Conservation (phyloP, 2,113 vertebrate species). For the Zootoca vivipara region DNA sequence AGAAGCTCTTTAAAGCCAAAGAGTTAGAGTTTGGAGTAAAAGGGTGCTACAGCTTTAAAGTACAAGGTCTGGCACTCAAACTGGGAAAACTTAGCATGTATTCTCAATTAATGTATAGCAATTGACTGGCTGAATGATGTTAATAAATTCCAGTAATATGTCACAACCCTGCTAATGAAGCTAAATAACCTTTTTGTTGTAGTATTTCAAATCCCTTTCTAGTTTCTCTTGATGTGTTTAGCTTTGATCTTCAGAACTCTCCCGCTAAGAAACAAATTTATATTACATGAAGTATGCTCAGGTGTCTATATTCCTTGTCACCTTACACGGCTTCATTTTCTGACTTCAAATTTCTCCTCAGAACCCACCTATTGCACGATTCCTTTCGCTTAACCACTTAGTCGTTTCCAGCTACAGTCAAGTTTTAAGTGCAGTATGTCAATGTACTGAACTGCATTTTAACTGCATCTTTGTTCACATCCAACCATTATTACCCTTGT, state of each 20-base stretch:
- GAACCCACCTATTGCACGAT: neutral
- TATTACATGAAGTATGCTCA: neutral
- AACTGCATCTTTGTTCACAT: neutral
- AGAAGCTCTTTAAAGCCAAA: no score
- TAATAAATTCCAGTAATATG: neutral
- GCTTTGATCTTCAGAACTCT: neutral
- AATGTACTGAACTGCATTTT: no score
- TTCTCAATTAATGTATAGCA: neutral
- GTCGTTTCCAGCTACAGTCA: neutral
- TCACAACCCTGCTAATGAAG: neutral
- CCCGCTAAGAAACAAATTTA: neutral
- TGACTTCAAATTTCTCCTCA: neutral
- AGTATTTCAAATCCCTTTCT: neutral
- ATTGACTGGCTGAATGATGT: neutral
- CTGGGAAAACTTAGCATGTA: neutral
- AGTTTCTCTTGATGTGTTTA: neutral
- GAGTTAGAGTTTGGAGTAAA: no score
- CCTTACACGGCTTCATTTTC: neutral
- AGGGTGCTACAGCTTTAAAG: neutral
- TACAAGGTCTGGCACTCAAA: neutral
- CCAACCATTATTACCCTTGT: neutral
- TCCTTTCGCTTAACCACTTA: neutral
- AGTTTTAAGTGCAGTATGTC: neutral
- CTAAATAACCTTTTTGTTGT: neutral
- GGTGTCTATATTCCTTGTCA: neutral